Base-by-base conservation (phyloP, 2,113 vertebrate genomes). In the Indicator maculatus region DNA sequence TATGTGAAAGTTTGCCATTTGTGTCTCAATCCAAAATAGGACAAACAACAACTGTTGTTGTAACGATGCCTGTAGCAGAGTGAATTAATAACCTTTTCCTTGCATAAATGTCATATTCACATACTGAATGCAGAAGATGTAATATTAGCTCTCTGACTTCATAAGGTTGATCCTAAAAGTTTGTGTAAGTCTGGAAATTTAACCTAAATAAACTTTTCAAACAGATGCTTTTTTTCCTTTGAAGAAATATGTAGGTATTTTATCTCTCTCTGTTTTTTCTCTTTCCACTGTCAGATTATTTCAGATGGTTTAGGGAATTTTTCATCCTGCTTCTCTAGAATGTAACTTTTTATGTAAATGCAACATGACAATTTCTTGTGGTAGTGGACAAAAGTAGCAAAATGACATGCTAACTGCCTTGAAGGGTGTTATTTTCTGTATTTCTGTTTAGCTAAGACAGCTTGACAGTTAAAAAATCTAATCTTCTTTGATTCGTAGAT, bases 401-500 rank as follows among this genome's bases (percentile, higher is more conserved):
- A 97, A 84, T 91, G 1, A 89, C 75, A 88, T 38, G 39, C 58
- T 86, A 17, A 9, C 81, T 94, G 38, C 58, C 44, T 90, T 92
- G 92, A 93, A 67, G 59, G 92, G 69, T 89, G 90, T 80, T 93
- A 93, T 93, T 95, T 96, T 90, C 94, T 93, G 73, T 95, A 82
- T 89, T 93, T 91, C 72, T 81, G 6, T 95, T 91, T 90, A 89
- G 59, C 60, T 82, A 63, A 85, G 93, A 95, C 75, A 95, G 89
- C 67, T 94, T 96, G 93, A 93, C 92, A 90, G 95, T 95, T 96
- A 96, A 96, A 96, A 95, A 95, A 96, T 90, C 53, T 93, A 94
- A 95, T 97, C 84, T 94, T 77, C 88, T 93, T 91, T 95, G 58
- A 92, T 93, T 97, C 97, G 96, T 98, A 99, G 98, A 98, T 99